Evolutionary conservation across 2,113 vertebrate genomes (phyloP).

Genomic region (Lontra canadensis): DNA sequence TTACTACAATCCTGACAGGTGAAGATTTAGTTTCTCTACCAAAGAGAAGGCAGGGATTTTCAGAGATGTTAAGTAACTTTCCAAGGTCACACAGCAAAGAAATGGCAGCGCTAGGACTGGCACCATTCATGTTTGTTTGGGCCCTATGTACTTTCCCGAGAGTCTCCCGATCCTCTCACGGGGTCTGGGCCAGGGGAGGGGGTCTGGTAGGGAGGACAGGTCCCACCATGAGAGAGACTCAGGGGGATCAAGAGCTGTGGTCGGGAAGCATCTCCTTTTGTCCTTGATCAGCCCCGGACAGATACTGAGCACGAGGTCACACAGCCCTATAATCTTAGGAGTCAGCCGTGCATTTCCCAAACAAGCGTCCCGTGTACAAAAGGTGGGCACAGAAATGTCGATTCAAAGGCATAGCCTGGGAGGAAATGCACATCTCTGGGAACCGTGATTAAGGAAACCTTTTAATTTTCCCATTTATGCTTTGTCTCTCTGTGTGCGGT

Average conservation of each 20-base stretch:
- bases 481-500: too few species aligned
- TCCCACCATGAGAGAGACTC: rapidly evolving
- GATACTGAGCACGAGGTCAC: neutral
- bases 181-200: neutral
- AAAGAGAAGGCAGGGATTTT: neutral
- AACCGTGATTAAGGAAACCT: neutral
- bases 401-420: neutral
- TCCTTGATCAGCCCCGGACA: neutral
- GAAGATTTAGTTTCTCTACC: neutral
- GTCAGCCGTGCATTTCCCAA: neutral
- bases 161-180: neutral
- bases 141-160: rapidly evolving
- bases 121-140: neutral
- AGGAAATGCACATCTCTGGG: neutral
- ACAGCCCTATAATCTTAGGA: neutral
- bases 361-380: rapidly evolving
- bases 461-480: neutral
- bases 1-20: neutral
- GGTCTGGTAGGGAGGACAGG: neutral
- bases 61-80: neutral
- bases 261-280: neutral
- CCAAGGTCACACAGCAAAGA: neutral
- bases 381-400: neutral
- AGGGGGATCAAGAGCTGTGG: too few species aligned
- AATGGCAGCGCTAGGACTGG: neutral